phyloP scores from a whole-genome alignment of 2,888 invertebrate species.

The Macrophya alboannulata region DNA sequence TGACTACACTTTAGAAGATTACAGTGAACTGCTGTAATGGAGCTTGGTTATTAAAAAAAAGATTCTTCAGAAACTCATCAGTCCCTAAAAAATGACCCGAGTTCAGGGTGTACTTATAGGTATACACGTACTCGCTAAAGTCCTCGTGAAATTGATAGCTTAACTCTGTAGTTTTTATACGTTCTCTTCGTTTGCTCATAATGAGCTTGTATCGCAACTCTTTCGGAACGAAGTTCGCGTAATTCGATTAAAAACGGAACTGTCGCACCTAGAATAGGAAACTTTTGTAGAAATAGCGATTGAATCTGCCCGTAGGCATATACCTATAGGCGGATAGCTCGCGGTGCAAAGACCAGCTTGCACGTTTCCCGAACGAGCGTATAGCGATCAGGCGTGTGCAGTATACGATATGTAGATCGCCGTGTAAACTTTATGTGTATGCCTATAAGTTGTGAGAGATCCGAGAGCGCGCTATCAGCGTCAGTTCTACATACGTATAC shows the following conservation, averaged over 20 bases:
- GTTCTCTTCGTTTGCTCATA: neutral
- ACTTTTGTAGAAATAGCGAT: conserved; percentile 3
- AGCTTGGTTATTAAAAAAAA: neutral
- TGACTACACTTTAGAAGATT: neutral
- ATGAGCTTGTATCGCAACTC: neutral
- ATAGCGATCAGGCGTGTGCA: neutral
- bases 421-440: conserved; percentile 7
- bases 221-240: neutral
- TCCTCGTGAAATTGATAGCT: neutral
- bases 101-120: neutral
- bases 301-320: neutral
- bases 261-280: neutral
- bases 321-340: neutral
- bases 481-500: neutral
- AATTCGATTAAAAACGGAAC: neutral
- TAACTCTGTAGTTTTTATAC: neutral
- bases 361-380: neutral
- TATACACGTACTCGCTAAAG: neutral
- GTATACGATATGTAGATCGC: conserved; percentile 21
- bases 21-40: neutral
- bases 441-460: conserved; percentile 24
- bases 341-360: conserved; percentile 21
- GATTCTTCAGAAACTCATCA: neutral
- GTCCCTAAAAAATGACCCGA: neutral
- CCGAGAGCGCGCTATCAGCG: conserved; percentile 7